These are phyloP conservation scores for Holothuria leucospilota DNA, from an alignment of 53 echinoderm and acorn worm genomes.

Conservation along the genomic window DNA sequence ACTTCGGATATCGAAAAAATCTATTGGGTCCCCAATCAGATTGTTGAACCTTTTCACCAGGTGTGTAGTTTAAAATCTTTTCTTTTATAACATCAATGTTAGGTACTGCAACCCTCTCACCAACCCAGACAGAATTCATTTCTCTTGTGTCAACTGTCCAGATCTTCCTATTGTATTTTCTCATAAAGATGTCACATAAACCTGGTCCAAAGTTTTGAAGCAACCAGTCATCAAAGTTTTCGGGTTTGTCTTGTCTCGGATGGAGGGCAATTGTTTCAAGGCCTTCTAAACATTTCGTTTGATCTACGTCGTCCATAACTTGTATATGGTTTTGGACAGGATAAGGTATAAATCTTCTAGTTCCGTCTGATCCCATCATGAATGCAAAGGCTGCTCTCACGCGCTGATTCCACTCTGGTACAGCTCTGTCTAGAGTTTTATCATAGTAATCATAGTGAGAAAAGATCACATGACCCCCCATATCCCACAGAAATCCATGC, in stretches of 20 bases:
- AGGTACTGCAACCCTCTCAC: slow-evolving; percentile 56
- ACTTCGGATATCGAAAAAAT: slow-evolving; percentile 44
- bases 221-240: too few relatives aligned
- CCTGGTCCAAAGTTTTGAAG: too few relatives aligned
- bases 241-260: slow-evolving; percentile 22
- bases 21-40: slow-evolving; percentile 54
- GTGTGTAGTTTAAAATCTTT: slow-evolving; percentile 18
- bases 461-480: slow-evolving; percentile 65
- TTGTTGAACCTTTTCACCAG: neutral
- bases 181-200: too few relatives aligned
- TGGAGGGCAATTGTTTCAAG: slow-evolving; percentile 10
- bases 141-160: slow-evolving; percentile 42
- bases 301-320: slow-evolving; percentile 54
- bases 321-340: slow-evolving; percentile 62
- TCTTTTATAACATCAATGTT: slow-evolving; percentile 47
- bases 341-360: slow-evolving; percentile 53
- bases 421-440: slow-evolving; percentile 45
- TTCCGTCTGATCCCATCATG: too few relatives aligned
- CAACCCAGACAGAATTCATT: slow-evolving; percentile 62
- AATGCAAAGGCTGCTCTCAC: slow-evolving; percentile 57
- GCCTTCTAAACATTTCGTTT: too few relatives aligned
- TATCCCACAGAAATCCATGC: slow-evolving; percentile 63
- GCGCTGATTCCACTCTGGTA: slow-evolving; percentile 65
- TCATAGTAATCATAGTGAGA: slow-evolving; percentile 64
- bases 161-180: too few relatives aligned